Evolutionary conservation across 2,113 vertebrate species (phyloP).

Genomic region (Rhizomys pruinosus): DNA sequence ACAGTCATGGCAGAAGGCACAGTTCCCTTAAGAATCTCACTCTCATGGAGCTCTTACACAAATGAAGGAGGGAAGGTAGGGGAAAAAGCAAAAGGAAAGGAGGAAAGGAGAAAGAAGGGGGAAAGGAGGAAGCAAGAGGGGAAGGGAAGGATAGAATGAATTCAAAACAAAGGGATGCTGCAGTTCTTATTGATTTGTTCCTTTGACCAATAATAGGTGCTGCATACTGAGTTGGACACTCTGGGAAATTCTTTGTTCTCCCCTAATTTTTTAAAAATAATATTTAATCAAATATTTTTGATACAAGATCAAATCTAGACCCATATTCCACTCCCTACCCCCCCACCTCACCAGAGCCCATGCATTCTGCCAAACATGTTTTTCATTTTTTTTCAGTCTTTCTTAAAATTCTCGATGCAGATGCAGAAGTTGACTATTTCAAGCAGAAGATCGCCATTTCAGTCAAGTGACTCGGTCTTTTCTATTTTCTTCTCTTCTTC

Average conservation of each 20-base stretch:
- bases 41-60: not conserved
- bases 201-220: constrained; percentile 16
- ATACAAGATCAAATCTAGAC: too few relatives aligned
- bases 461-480: too few relatives aligned
- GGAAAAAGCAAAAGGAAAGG: not conserved
- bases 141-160: not conserved
- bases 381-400: too few relatives aligned
- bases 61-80: not conserved
- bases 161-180: not conserved
- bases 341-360: too few relatives aligned
- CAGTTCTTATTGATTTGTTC: not conserved
- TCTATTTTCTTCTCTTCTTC: too few relatives aligned
- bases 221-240: not conserved
- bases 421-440: too few relatives aligned
- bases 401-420: too few relatives aligned
- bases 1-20: not conserved
- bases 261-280: not conserved
- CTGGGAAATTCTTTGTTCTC: constrained; percentile 12
- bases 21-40: not conserved
- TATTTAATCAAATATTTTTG: too few relatives aligned
- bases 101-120: not conserved
- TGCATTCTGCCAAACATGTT: too few relatives aligned
- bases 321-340: too few relatives aligned
- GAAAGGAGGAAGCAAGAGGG: rapidly evolving
- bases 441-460: too few relatives aligned